Percentiles rank a stretch among this genome's conserved stretches.
Evolutionary conservation across 2,113 vertebrate species (phyloP).

Genomic region (Etheostoma cragini): DNA sequence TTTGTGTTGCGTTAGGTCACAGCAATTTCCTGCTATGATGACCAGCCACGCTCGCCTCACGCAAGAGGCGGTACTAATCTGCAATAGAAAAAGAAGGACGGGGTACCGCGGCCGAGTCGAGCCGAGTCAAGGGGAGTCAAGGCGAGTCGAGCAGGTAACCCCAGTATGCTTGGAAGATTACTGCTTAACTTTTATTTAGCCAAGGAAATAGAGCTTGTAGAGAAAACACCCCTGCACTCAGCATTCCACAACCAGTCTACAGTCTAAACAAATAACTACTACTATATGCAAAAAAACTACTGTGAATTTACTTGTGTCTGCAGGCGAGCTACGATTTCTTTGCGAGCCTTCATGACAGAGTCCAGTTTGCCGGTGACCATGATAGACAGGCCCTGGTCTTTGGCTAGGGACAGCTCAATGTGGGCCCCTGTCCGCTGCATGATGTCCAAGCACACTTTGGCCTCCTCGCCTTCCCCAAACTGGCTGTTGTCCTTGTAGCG

Average conservation of each 20-base stretch:
- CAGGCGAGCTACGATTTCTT: slow-evolving; percentile 86
- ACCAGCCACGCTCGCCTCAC: no score
- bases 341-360: slow-evolving; percentile 87
- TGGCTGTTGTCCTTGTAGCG: slow-evolving; percentile 89
- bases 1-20: no score
- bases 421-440: slow-evolving; percentile 87
- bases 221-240: neutral
- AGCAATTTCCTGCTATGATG: no score
- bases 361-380: slow-evolving; percentile 88
- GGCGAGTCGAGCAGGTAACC: no score
- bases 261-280: neutral
- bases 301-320: slow-evolving; percentile 83
- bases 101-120: no score
- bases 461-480: slow-evolving; percentile 86
- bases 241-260: neutral
- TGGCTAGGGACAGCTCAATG: slow-evolving; percentile 87
- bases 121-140: no score
- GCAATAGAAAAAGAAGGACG: no score
- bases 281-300: no score
- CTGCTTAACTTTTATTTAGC: neutral
- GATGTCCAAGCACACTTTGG: slow-evolving; percentile 87
- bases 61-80: no score
- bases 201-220: neutral
- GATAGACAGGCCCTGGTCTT: slow-evolving; percentile 88
- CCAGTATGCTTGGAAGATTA: no score